Evolutionary conservation across 2,797 vertebrate genomes (phyloP).

Genomic region (Diplodus sargus): DNA sequence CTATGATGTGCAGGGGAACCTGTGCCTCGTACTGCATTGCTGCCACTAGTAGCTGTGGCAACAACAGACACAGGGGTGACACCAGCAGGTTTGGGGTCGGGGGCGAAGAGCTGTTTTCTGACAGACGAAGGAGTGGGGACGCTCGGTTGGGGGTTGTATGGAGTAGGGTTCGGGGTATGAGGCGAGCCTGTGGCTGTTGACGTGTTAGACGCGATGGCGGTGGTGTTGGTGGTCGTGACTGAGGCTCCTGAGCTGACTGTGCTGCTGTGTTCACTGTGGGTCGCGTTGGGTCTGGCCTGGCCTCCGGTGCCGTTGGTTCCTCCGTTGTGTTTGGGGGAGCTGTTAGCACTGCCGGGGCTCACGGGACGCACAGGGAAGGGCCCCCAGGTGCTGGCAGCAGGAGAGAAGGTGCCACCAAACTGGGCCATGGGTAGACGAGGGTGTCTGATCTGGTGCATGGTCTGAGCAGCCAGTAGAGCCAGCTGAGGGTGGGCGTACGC

Average conservation of each 20-base stretch:
- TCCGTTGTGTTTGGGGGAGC: conserved; percentile 96
- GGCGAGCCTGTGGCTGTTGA: conserved; percentile 72
- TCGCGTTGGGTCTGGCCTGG: conserved; percentile 74
- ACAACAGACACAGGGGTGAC: conserved; percentile 82
- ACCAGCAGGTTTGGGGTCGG: conserved; percentile 87
- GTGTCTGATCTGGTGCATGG: conserved; percentile 99
- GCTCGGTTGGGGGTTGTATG: conserved; percentile 86
- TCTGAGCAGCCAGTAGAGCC: conserved; percentile 96
- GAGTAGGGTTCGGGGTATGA: conserved; percentile 74
- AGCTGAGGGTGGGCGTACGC: conserved; percentile 98
- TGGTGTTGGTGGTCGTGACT: conserved; percentile 79
- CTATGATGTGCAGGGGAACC: conserved; percentile 85
- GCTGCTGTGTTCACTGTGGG: conserved; percentile 85
- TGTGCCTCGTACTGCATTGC: conserved; percentile 70
- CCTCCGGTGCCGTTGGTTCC: conserved; percentile 62
- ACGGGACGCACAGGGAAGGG: conserved; percentile 98
- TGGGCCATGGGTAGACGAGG: conserved; percentile 98
- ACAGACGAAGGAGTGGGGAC: conserved; percentile 92
- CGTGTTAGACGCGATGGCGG: conserved; percentile 85
- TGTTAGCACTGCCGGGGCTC: conserved; percentile 95
- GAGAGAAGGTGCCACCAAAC: conserved; percentile 96
- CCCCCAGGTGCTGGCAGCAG: conserved; percentile 97
- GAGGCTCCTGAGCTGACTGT: conserved; percentile 73
- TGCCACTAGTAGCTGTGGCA: conserved; percentile 75
- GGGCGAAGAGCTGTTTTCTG: conserved; percentile 94